These are phyloP conservation scores for Ryuthela nishihirai DNA, from an alignment of 2,888 invertebrate species.

Conservation along the genomic window DNA sequence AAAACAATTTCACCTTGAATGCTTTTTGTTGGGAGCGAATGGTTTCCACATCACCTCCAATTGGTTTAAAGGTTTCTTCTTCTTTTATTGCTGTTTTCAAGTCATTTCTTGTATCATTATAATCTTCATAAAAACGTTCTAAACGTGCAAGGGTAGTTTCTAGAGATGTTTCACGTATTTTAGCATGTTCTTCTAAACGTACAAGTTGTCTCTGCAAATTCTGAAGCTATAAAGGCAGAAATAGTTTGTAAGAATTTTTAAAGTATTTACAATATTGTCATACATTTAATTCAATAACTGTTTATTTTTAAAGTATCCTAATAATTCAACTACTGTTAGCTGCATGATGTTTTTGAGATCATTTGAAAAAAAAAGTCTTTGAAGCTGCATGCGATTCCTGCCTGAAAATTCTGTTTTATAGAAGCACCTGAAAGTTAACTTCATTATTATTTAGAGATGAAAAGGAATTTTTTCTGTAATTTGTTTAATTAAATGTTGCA, in stretches of 20 bases:
- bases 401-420: no score
- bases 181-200: conserved; percentile 73
- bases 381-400: no score
- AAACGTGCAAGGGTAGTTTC: conserved; percentile 71
- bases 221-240: conserved; percentile 53
- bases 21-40: conserved; percentile 88
- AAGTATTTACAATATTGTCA: no score
- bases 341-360: no score
- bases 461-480: no score
- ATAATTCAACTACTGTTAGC: no score
- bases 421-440: no score
- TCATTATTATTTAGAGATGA: no score
- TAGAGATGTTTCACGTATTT: conserved; percentile 71
- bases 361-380: no score
- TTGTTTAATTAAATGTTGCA: no score
- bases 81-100: conserved; percentile 72
- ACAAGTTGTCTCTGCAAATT: conserved; percentile 72
- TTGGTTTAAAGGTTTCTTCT: conserved; percentile 72
- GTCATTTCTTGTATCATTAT: conserved; percentile 68
- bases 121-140: conserved; percentile 76
- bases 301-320: no score
- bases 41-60: conserved; percentile 85
- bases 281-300: no score
- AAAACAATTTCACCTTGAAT: conserved; percentile 64
- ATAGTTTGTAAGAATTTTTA: neutral